Evolutionary conservation across 1,140 invertebrate species (phyloP).

Genomic region (Megalonaias nervosa): DNA sequence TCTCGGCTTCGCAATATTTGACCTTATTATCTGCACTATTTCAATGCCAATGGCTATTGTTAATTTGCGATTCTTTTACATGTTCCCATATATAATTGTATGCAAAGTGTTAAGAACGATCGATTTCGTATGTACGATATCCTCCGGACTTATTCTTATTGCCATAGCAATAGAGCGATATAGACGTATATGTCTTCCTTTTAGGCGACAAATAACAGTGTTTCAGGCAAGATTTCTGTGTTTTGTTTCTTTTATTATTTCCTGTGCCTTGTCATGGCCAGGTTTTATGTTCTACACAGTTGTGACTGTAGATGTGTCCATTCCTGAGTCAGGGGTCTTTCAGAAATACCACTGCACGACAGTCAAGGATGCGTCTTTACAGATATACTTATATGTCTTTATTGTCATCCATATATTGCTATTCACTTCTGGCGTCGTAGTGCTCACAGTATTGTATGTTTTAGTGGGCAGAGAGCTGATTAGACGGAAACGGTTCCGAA

Average conservation of each 20-base stretch:
- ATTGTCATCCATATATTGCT: constrained; percentile 7
- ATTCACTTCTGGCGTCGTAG: background rate
- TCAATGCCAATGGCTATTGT: constrained; percentile 52
- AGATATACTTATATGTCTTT: constrained; percentile 14
- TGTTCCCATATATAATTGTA: constrained; percentile 29
- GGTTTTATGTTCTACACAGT: constrained; percentile 20
- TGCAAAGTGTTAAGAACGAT: constrained; percentile 40
- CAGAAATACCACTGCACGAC: constrained; percentile 23
- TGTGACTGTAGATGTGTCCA: constrained; percentile 13
- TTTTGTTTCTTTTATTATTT: constrained; percentile 4
- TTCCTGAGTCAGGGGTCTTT: background rate
- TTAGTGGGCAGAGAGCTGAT: constrained; percentile 11
- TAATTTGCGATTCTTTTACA: constrained; percentile 42
- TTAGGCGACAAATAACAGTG: constrained; percentile 34
- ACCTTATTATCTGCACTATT: constrained; percentile 51
- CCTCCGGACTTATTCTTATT: constrained; percentile 43
- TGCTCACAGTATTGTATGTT: constrained; percentile 18
- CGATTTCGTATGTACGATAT: constrained; percentile 32
- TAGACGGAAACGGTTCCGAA: background rate
- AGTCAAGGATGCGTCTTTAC: background rate
- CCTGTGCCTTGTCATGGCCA: constrained; percentile 21
- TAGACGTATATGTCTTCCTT: constrained; percentile 45
- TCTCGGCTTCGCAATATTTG: constrained; percentile 42
- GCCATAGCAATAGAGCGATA: constrained; percentile 49
- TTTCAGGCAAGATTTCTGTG: constrained; percentile 14